Evolutionary conservation across 2,797 vertebrate species (phyloP), one percentile per base, ranked within the genome.

Genomic region (Sitta carolinensis): DNA sequence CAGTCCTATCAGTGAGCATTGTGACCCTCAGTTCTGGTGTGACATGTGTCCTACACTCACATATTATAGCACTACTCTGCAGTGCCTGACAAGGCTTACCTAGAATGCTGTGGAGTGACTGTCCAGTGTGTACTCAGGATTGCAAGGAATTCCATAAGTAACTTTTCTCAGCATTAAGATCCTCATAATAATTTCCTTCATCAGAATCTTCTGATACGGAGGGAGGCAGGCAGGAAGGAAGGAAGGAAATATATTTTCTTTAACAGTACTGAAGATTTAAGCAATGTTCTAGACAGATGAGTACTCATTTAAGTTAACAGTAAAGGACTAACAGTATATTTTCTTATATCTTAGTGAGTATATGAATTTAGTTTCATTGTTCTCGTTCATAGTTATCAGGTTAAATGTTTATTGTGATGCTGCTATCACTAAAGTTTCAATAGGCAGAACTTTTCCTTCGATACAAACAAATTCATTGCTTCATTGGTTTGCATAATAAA

Each of bases 381-480:
- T 97, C 63, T 63, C 59, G 94, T 96, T 94, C 30, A 67, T 87
- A 76, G 83, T 94, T 89, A 81, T 19, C 42, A 85, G 88, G 87
- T 95, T 93, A 95, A 96, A 69, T 92, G n/a, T 87, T 87, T 86
- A 86, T 85, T 92, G 68, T 85, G 90, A 83, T 92, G 86, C 62
- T 42, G 34, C 34, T 81, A 55, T 84, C 85, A 85, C 91, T 94
- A 43, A 91, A 92, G 86, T 93, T 95, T 95, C 89, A 90, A 69
- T 51, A 38, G 76, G 54, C 73, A 95, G 94, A 96, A 94, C 93
- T 96, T 85, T 90, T 94, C 91, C 63, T 97, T 97, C 38, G 59
- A 97, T 96, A 89, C 68, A 88, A 97, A 78, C 63, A 94, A 91
- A 97, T 97, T 94, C 96, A 91, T 97, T 96, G 96, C 95, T 95